phyloP scores from a whole-genome alignment of 2,797 vertebrate genomes.

The Protosalanx chinensis region DNA sequence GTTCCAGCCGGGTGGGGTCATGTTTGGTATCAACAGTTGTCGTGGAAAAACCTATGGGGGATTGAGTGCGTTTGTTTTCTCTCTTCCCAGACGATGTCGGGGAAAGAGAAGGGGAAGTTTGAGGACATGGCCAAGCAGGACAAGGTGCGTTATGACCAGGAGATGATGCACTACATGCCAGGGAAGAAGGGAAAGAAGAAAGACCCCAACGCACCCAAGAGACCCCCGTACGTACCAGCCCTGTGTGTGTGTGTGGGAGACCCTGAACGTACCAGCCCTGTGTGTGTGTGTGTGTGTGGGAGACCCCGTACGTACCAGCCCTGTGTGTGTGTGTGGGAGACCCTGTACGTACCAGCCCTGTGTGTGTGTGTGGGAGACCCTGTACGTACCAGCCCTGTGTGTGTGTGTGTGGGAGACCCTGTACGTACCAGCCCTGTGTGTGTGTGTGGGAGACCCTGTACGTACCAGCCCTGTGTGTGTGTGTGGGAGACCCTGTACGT shows the following conservation, averaged over 20 bases:
- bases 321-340: too few relatives aligned
- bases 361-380: too few relatives aligned
- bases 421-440: constrained; percentile 62
- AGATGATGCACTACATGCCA: constrained; percentile 84
- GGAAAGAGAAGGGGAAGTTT: constrained; percentile 82
- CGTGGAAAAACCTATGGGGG: too few relatives aligned
- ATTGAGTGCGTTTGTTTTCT: neutral
- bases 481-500: constrained; percentile 72
- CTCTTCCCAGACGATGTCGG: constrained; percentile 76
- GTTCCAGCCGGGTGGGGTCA: too few relatives aligned
- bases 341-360: too few relatives aligned
- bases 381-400: neutral
- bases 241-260: too few relatives aligned
- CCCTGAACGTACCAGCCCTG: too few relatives aligned
- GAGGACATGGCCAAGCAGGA: constrained; percentile 85
- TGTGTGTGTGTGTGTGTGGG: too few relatives aligned
- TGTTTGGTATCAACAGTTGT: too few relatives aligned
- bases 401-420: constrained; percentile 49
- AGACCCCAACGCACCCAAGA: constrained; percentile 84
- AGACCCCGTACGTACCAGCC: neutral
- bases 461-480: too few relatives aligned
- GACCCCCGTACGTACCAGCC: constrained; percentile 77
- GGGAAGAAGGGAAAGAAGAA: constrained; percentile 84
- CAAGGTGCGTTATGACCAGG: constrained; percentile 81
- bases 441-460: too few relatives aligned